phyloP scores from a whole-genome alignment of 2,888 invertebrate genomes.

The Mechanitis mazaeus region DNA sequence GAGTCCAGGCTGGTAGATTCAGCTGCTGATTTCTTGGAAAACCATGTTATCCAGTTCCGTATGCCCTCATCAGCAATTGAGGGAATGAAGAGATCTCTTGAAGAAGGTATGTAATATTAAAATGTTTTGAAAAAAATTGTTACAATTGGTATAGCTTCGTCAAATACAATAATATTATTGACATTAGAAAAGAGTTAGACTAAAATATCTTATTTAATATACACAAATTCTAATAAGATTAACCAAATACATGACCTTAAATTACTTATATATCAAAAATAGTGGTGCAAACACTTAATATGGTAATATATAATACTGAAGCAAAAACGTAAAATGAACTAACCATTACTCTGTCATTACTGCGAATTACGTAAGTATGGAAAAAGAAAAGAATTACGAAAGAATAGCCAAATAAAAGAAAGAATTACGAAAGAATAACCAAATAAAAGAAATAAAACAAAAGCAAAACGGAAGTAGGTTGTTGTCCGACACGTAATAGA shows the following conservation, averaged over 20 bases:
- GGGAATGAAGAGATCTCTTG: constrained; percentile 86
- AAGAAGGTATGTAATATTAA: constrained; percentile 80
- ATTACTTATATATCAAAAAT: no score
- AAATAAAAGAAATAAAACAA: constrained; percentile 26
- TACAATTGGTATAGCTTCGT: no score
- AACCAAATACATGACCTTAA: no score
- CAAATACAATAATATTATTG: no score
- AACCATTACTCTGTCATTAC: constrained; percentile 6
- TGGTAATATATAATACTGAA: no score
- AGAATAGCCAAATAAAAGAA: constrained; percentile 24
- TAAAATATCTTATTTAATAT: no score
- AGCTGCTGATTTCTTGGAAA: constrained; percentile 85
- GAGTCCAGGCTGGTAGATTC: constrained; percentile 85
- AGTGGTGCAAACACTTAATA: no score
- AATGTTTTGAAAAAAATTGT: no score
- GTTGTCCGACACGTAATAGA: constrained; percentile 30
- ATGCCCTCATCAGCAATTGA: constrained; percentile 84
- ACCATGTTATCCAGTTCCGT: constrained; percentile 88
- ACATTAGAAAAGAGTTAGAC: no score
- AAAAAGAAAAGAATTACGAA: constrained; percentile 22
- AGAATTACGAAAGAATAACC: constrained; percentile 13
- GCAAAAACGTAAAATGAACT: not conserved
- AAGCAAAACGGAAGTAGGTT: constrained; percentile 21
- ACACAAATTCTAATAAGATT: no score
- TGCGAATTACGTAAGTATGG: constrained; percentile 23